These are phyloP conservation scores for Leptopilina syphax DNA, from an alignment of 2,888 invertebrate species.

Conservation along the genomic window DNA sequence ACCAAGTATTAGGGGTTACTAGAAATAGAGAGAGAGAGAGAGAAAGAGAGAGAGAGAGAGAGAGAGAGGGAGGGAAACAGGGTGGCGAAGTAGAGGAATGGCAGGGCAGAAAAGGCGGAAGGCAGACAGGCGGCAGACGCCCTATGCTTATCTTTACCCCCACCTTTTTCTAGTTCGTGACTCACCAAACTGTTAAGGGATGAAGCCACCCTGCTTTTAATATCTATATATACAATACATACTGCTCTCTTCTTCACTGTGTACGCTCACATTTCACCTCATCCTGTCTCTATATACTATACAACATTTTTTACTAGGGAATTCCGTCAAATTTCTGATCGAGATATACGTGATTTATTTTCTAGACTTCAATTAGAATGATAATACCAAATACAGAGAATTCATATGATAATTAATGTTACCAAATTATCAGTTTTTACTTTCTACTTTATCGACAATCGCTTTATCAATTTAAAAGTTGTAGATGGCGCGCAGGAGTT, in stretches of 20 bases:
- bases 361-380: too few relatives aligned
- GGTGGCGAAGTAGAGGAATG: slow-evolving; percentile 51
- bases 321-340: too few relatives aligned
- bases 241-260: slow-evolving; percentile 18
- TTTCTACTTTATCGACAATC: too few relatives aligned
- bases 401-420: too few relatives aligned
- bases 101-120: slow-evolving; percentile 66
- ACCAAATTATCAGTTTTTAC: too few relatives aligned
- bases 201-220: slow-evolving; percentile 71
- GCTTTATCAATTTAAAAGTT: too few relatives aligned
- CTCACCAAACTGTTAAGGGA: slow-evolving; percentile 75
- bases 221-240: slow-evolving; percentile 44
- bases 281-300: neutral
- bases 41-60: slow-evolving; percentile 43
- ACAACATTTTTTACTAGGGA: neutral
- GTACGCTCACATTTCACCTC: slow-evolving; percentile 3
- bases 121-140: slow-evolving; percentile 76
- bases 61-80: slow-evolving; percentile 43
- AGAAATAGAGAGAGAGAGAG: slow-evolving; percentile 44
- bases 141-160: slow-evolving; percentile 71
- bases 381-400: too few relatives aligned
- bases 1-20: slow-evolving; percentile 46
- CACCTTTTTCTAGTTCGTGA: slow-evolving; percentile 66
- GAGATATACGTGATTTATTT: too few relatives aligned
- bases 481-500: too few relatives aligned